Percentiles rank a stretch among this genome's conserved stretches.
phyloP scores from a whole-genome alignment of 2,113 vertebrate species.

The Narcine bancroftii region DNA sequence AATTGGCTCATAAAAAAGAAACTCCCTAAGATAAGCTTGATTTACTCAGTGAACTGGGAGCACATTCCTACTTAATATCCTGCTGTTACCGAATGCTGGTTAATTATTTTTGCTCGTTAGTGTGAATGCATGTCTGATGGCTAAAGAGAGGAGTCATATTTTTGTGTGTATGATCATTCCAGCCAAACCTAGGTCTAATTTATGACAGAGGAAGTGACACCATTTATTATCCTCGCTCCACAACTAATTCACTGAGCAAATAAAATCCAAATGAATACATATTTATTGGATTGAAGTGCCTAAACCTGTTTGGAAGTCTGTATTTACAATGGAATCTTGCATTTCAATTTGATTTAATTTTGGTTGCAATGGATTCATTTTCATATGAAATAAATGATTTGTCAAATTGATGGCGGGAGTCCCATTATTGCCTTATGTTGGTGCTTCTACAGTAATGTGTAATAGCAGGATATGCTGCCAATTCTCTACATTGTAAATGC shows the following conservation, averaged over 20 bases:
- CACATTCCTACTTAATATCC: background rate
- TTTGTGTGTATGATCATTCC: background rate
- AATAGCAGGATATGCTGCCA: background rate
- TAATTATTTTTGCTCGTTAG: constrained; percentile 10
- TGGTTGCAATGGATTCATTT: background rate
- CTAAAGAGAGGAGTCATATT: background rate
- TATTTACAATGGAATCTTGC: background rate
- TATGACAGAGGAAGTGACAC: background rate
- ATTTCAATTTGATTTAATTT: background rate
- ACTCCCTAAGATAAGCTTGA: background rate
- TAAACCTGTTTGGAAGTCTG: background rate
- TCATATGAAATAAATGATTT: background rate
- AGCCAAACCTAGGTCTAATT: background rate
- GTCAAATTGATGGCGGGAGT: background rate
- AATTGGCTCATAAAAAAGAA: background rate
- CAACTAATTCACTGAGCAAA: background rate
- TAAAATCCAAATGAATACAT: background rate
- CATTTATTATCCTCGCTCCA: background rate
- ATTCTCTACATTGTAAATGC: background rate
- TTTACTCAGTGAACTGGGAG: constrained; percentile 3
- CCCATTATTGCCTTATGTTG: background rate
- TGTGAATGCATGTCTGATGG: background rate
- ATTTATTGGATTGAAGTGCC: background rate
- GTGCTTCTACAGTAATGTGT: background rate
- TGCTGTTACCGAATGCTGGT: background rate